Percentiles rank a stretch among this genome's conserved stretches.
Conservation (phyloP, 2,797 vertebrate species). For the Rhynchotus rufescens region DNA sequence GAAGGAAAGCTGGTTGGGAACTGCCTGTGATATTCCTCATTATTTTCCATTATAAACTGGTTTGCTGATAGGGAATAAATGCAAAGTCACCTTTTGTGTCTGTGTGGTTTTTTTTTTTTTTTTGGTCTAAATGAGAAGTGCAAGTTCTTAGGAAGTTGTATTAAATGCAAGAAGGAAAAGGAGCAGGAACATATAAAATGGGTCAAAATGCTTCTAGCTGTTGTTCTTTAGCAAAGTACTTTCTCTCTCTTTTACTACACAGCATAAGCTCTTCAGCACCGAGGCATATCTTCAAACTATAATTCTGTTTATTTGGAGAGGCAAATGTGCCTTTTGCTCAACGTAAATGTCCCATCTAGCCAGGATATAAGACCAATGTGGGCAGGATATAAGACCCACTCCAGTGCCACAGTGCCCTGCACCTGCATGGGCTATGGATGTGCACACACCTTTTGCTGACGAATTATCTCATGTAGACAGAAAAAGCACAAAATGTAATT, state of each 20-base stretch:
- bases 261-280: conserved; percentile 44
- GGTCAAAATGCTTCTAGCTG: conserved; percentile 35
- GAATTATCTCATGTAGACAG: neutral
- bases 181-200: neutral
- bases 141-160: neutral
- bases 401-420: neutral
- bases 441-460: neutral
- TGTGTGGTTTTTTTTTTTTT: neutral
- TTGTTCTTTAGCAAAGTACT: conserved; percentile 25
- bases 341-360: neutral
- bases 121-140: neutral
- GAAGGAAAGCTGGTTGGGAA: neutral
- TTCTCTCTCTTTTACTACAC: conserved; percentile 38
- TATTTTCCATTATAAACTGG: neutral
- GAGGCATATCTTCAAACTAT: conserved; percentile 41
- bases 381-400: neutral
- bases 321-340: conserved; percentile 38
- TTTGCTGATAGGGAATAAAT: neutral
- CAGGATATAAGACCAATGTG: neutral
- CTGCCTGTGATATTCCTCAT: neutral
- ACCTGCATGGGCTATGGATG: conserved; percentile 58
- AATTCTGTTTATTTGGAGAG: conserved; percentile 56
- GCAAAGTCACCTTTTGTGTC: neutral
- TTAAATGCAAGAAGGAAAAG: neutral
- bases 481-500: neutral